Evolutionary conservation across 2,888 invertebrate species (phyloP), one percentile per base, ranked within the genome.

Genomic region (Aphrophora alni): DNA sequence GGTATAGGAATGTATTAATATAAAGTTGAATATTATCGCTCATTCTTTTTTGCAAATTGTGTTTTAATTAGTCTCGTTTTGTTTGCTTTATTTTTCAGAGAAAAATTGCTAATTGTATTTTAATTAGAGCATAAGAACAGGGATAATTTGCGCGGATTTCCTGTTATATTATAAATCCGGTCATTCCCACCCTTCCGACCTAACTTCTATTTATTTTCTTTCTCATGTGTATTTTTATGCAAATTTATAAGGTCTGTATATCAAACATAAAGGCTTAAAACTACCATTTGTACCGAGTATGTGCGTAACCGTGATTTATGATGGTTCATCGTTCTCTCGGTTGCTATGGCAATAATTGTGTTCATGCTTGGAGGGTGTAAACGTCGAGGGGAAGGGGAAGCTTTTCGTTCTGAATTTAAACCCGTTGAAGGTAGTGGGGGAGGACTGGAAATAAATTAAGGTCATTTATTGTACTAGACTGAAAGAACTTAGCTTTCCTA

Each of bases 341-440:
- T 77, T 77, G 77, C 77, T 38, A 77, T 77, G 77, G 69, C 68
- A 70, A 77, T 77, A 77, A 77, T 77, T 77, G 77, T 77, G 70
- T 70, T 33, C 27, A 71, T 33, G 33, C 75, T 75, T n/a, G 44
- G 51, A 75, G 51, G 44, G 44, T 75, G 38, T 38, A 74, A 44
- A 25, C 44, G 21, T 12, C 74, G 38, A 33, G 75, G 44, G 75
- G 26, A 21, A 44, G 75, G 44, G 38, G 8, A 21, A 59, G 59
- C 12, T 59, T 59, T 59, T 59, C 59, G 59, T 59, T 59, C 59
- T 59, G 59, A 59, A 59, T 59, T 59, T 59, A 59, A 59, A 59
- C 26, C 24, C 38, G 38, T 25, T 24, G 75, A 26, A 44, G 1
- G 44, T 51, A 26, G 21, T 1, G 24, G 38, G 38, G 14, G 17